Evolutionary conservation across 2,888 invertebrate genomes (phyloP).

Genomic region (Callyntrura sp.): DNA sequence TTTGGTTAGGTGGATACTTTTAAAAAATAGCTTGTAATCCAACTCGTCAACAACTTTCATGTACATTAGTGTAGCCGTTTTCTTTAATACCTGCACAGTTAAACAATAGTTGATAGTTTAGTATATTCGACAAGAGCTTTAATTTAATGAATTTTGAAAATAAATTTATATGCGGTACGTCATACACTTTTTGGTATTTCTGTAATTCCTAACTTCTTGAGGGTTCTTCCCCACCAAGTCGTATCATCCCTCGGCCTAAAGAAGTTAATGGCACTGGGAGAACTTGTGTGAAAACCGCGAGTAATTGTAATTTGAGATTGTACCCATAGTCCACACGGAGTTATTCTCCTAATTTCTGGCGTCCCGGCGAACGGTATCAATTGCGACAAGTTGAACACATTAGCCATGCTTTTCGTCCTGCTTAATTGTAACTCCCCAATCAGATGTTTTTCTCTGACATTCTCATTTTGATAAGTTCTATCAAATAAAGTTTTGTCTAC

Average conservation of each 20-base stretch:
- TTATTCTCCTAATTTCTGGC: no score
- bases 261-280: background rate
- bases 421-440: no score
- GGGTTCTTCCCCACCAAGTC: conserved; percentile 56
- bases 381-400: background rate
- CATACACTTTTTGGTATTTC: conserved; percentile 84
- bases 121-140: no score
- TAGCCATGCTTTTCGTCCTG: background rate
- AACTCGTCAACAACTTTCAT: conserved; percentile 90
- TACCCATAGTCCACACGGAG: no score
- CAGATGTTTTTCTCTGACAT: no score
- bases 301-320: background rate
- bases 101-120: conserved; percentile 15
- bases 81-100: conserved; percentile 88
- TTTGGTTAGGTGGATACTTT: conserved; percentile 85
- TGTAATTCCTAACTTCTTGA: conserved; percentile 88
- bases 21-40: conserved; percentile 89
- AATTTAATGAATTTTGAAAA: no score
- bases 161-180: background rate
- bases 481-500: background rate
- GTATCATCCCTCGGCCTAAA: conserved; percentile 56
- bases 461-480: no score
- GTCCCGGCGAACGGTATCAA: no score
- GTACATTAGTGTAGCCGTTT: conserved; percentile 89
- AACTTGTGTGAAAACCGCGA: conserved; percentile 9